phyloP scores from a whole-genome alignment of 2,888 invertebrate genomes.

The Clostera curtula region DNA sequence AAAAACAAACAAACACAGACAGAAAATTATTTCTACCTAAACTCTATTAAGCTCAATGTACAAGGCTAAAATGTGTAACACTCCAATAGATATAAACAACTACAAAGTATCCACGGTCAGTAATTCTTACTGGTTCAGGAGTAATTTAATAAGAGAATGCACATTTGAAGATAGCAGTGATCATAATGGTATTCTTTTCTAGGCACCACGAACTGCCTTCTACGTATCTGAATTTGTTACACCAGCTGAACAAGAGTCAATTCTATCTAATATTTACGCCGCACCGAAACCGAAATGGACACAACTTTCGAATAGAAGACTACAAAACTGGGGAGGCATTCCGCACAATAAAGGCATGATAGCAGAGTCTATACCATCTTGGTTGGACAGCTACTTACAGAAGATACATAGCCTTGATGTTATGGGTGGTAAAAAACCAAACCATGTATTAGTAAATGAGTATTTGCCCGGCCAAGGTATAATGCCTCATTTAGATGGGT shows the following conservation, averaged over 20 bases:
- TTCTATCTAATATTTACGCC: slow-evolving; percentile 83
- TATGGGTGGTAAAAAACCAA: slow-evolving; percentile 84
- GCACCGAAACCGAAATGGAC: slow-evolving; percentile 98
- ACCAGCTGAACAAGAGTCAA: slow-evolving; percentile 79
- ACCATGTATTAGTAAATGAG: slow-evolving; percentile 97
- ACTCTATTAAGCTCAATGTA: no score
- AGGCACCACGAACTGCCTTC: slow-evolving; percentile 78
- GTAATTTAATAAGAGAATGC: no score
- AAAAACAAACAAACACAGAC: background rate
- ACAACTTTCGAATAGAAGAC: slow-evolving; percentile 88
- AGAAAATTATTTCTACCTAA: no score
- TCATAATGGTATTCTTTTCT: slow-evolving; percentile 6
- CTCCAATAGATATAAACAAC: slow-evolving; percentile 14
- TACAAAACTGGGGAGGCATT: slow-evolving; percentile 99
- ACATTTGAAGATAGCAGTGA: background rate
- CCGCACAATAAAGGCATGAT: slow-evolving; percentile 96
- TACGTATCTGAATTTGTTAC: slow-evolving; percentile 94
- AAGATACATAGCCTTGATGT: slow-evolving; percentile 80
- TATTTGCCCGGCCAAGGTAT: slow-evolving; percentile 96
- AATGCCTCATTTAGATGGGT: slow-evolving; percentile 97
- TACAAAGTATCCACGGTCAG: slow-evolving; percentile 27
- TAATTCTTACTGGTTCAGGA: slow-evolving; percentile 5
- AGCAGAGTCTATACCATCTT: slow-evolving; percentile 89
- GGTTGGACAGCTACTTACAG: slow-evolving; percentile 83
- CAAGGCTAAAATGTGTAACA: slow-evolving; percentile 10